Evolutionary conservation across 2,797 vertebrate species (phyloP).

Genomic region (Cryptoblepharus egeriae): DNA sequence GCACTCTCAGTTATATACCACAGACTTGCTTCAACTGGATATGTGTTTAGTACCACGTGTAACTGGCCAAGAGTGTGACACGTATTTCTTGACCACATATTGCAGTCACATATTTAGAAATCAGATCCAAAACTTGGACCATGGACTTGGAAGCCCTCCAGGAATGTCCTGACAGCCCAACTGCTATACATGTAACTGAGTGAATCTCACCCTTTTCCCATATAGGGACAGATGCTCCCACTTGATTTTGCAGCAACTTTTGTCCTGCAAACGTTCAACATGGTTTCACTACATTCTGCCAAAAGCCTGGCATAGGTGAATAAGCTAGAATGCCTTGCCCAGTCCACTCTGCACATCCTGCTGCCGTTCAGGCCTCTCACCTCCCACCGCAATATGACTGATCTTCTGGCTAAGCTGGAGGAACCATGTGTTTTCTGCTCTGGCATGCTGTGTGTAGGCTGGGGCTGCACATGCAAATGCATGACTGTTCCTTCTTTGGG

Average conservation of each 20-base stretch:
- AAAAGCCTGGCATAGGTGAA: neutral
- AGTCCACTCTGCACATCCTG: neutral
- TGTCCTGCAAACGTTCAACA: too few relatives aligned
- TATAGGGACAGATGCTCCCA: neutral
- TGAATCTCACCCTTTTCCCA: neutral
- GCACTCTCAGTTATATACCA: too few relatives aligned
- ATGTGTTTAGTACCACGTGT: too few relatives aligned
- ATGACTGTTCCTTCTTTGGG: neutral
- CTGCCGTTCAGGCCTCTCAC: neutral
- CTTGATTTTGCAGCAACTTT: neutral
- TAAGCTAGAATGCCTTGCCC: too few relatives aligned
- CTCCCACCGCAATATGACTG: too few relatives aligned
- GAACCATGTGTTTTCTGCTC: neutral
- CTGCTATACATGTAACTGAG: neutral
- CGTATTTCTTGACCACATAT: too few relatives aligned
- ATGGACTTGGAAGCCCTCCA: too few relatives aligned
- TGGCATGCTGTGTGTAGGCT: neutral
- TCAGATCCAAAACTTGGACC: neutral
- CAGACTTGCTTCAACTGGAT: neutral
- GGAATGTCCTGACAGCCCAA: too few relatives aligned
- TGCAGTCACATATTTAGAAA: too few relatives aligned
- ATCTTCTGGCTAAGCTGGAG: too few relatives aligned
- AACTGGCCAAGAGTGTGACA: too few relatives aligned
- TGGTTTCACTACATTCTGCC: neutral
- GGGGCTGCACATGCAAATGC: too few relatives aligned